These are phyloP conservation scores for Orbicella faveolata DNA, from an alignment of 64 coral and sea anemone genomes.

Conservation along the genomic window DNA sequence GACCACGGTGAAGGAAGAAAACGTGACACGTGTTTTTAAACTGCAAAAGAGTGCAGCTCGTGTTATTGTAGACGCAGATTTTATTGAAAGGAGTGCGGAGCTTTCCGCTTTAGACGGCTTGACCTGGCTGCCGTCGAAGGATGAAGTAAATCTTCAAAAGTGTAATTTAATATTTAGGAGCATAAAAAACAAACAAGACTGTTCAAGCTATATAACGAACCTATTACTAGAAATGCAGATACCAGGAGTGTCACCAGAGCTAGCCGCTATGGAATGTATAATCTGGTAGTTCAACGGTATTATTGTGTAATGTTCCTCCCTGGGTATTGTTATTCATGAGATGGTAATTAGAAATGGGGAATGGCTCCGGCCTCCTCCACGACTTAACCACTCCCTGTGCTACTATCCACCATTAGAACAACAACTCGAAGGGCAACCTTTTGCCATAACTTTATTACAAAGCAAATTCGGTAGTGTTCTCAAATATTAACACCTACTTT, in stretches of 20 bases:
- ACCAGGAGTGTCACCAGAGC: no score
- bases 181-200: no score
- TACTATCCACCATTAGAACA: neutral
- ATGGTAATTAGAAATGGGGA: conserved; percentile 47
- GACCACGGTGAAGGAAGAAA: neutral
- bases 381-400: no score
- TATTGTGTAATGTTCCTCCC: conserved; percentile 51
- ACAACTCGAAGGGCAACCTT: neutral
- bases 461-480: no score
- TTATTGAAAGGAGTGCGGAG: neutral
- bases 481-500: no score
- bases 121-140: conserved; percentile 6
- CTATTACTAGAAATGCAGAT: no score
- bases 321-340: conserved; percentile 45
- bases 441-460: neutral
- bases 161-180: neutral
- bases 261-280: no score
- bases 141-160: conserved; percentile 14
- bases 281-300: no score
- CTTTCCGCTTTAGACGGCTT: conserved; percentile 24
- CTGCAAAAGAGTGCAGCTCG: conserved; percentile 3
- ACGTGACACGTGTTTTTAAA: conserved; percentile 1
- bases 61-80: conserved; percentile 20
- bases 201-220: no score
- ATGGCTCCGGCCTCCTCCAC: conserved; percentile 24